phyloP scores from a whole-genome alignment of 2,888 invertebrate genomes.

The Chrysopilus asiliformis region DNA sequence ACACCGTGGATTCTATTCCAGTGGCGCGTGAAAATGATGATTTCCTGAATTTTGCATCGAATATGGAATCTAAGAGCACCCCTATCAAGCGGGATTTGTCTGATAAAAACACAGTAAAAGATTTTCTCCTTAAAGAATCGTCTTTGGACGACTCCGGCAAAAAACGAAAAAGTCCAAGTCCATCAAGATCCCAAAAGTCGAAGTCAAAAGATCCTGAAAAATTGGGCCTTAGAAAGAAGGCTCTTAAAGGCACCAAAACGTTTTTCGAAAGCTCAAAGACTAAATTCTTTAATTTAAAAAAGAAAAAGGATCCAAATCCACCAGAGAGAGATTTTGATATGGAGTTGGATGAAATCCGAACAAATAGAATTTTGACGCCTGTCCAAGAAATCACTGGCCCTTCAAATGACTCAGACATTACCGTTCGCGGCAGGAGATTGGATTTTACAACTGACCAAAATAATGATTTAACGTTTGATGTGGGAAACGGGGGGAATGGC shows the following conservation, averaged over 20 bases:
- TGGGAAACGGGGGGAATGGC: too few species aligned
- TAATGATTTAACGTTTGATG: too few species aligned
- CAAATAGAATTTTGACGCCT: not conserved
- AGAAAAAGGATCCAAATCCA: constrained; percentile 22
- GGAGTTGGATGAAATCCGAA: not conserved
- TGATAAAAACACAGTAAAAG: constrained; percentile 23
- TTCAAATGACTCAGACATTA: too few species aligned
- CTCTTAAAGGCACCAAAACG: constrained; percentile 14
- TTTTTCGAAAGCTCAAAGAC: constrained; percentile 28
- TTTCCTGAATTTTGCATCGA: constrained; percentile 27
- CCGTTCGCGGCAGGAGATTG: constrained; percentile 16
- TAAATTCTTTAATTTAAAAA: constrained; percentile 28
- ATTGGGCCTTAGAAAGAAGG: constrained; percentile 8
- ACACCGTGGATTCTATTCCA: constrained; percentile 27
- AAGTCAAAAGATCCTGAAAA: constrained; percentile 5
- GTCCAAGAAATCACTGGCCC: constrained; percentile 16
- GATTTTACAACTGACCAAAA: not conserved
- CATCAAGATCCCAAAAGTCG: constrained; percentile 8
- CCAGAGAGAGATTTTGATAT: constrained; percentile 5
- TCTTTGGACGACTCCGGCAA: constrained; percentile 16
- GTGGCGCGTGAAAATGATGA: constrained; percentile 10
- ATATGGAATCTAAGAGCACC: constrained; percentile 28
- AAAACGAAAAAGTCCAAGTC: constrained; percentile 15
- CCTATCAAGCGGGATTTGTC: constrained; percentile 22
- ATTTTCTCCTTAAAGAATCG: too few species aligned